Base-by-base conservation (phyloP, 2,888 invertebrate genomes). In the Ectemnius continuus region DNA sequence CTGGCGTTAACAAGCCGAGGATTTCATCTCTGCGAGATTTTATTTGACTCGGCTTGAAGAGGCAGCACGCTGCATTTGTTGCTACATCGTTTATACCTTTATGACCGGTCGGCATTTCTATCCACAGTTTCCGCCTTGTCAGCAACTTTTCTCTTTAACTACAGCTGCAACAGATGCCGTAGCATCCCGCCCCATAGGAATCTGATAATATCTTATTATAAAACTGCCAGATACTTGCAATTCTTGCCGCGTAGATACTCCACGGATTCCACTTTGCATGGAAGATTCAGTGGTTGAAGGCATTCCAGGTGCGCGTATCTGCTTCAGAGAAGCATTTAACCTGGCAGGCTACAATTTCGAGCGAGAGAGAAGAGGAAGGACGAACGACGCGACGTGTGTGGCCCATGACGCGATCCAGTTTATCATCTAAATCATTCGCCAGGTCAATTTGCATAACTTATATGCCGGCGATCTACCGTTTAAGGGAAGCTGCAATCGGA, bases 61-160 rank as follows among this genome's bases (percentile, higher is more conserved):
- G 67, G 58, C 69, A 20, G 56, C n/a, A n/a, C 59, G 59, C 20
- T 62, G 45, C 57, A 64, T 72, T 75, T 66, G 61, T 68, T 66
- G 69, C 67, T 66, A 74, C 83, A 52, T 76, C 71, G 63, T 79
- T 82, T 73, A 76, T 81, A 76, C 65, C 59, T 81, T 81, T 75
- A 75, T 67, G 74, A 70, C 26, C 65, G 23, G 23, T 23, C 23
- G 60, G 68, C 63, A 70, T 52, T 70, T 66, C 68, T 69, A 62
- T 80, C 48, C 23, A 52, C 26, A 45, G 56, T 45, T 56, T 57
- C 59, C 48, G 57, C 36, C 20, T 68, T 28, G 20, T 23, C 58
- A 63, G 62, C 60, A 63, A 36, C 57, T 74, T 61, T 23, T 62
- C 62, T 47, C 13, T 70, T 52, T 16, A 36, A 36, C 36, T 36